Evolutionary conservation across 2,888 invertebrate genomes (phyloP), one percentile per base, ranked within the genome.

Genomic region (Cheilosia variabilis): DNA sequence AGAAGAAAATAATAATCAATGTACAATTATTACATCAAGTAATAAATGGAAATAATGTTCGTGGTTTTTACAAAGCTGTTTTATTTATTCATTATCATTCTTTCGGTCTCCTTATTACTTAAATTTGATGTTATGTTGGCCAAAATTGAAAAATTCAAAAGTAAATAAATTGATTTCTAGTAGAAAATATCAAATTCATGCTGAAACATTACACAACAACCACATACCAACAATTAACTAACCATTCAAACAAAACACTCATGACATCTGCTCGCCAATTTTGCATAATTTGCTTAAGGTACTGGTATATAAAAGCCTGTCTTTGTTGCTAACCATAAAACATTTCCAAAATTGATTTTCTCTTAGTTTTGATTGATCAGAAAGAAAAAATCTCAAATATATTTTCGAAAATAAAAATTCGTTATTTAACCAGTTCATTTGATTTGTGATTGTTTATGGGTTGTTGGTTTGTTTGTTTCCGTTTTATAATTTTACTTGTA

Each of bases 401-500:
- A 22, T 9, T 27, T 15, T 47, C 19, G 19, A 50, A 50, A 24
- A 17, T 0, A 34, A 24, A 31, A 31, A 62, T 55, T 24, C 68
- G 37, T 73, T 72, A 52, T 62, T 63, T 45, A 57, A 65, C 52
- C 19, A 31, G 75, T 81, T 82, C 53, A 58, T 71, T 47, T 73
- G 65, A 47, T 65, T 53, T 84, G 72, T 77, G 58, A 71, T 83
- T 87, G 83, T 80, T 80, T 87, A 68, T 72, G 86, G 81, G 80
- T 84, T 84, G 77, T 82, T 87, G 80, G 80, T 80, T 79, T 76
- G 78, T 76, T 88, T 76, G 55, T 73, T 80, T 73, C 68, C 45
- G 86, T 86, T 86, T 86, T 86, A 86, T 86, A 86, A 81, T 86
- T 86, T 91, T 91, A 90, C 91, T 93, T 92, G 91, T 93, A 94